Percentiles rank a stretch among this genome's conserved stretches.
phyloP scores from a whole-genome alignment of 1,140 invertebrate species.

The Bacillus rossius region DNA sequence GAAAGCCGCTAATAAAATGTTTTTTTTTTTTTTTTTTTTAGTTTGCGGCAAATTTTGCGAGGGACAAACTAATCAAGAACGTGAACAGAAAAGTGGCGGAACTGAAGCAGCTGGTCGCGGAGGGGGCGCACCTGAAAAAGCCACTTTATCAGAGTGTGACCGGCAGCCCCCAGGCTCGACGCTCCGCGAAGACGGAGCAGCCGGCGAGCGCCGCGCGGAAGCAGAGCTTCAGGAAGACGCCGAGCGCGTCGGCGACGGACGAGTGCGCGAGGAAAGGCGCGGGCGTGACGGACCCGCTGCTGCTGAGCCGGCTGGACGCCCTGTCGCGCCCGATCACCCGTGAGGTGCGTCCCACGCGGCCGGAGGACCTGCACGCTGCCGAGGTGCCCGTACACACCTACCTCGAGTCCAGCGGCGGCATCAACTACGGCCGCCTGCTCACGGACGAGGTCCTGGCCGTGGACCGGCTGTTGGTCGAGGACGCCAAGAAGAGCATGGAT shows the following conservation, averaged over 20 bases:
- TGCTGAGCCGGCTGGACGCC: slow-evolving; percentile 58
- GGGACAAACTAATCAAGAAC: slow-evolving; percentile 71
- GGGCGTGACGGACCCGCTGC: slow-evolving; percentile 60
- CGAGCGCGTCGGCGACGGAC: slow-evolving; percentile 50
- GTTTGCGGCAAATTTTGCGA: slow-evolving; percentile 88
- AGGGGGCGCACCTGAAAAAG: neutral
- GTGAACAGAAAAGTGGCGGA: slow-evolving; percentile 68
- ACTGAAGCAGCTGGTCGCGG: slow-evolving; percentile 53
- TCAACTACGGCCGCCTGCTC: slow-evolving; percentile 73
- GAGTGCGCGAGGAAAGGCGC: slow-evolving; percentile 48
- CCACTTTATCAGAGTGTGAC: neutral
- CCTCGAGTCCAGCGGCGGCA: slow-evolving; percentile 58
- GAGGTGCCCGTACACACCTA: slow-evolving; percentile 49
- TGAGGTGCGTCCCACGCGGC: slow-evolving; percentile 44
- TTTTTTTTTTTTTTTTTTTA: slow-evolving; percentile 32
- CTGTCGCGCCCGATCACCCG: slow-evolving; percentile 55
- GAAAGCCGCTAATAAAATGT: too few species aligned
- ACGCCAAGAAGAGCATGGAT: slow-evolving; percentile 75
- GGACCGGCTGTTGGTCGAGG: slow-evolving; percentile 70
- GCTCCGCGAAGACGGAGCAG: slow-evolving; percentile 31
- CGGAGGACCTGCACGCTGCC: slow-evolving; percentile 28
- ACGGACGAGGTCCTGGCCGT: slow-evolving; percentile 80
- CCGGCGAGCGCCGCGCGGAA: slow-evolving; percentile 44
- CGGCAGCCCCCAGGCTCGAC: slow-evolving; percentile 17
- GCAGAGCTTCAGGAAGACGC: slow-evolving; percentile 60